These are phyloP conservation scores for Pammene fasciana DNA, from an alignment of 2,888 invertebrate genomes.

Conservation along the genomic window DNA sequence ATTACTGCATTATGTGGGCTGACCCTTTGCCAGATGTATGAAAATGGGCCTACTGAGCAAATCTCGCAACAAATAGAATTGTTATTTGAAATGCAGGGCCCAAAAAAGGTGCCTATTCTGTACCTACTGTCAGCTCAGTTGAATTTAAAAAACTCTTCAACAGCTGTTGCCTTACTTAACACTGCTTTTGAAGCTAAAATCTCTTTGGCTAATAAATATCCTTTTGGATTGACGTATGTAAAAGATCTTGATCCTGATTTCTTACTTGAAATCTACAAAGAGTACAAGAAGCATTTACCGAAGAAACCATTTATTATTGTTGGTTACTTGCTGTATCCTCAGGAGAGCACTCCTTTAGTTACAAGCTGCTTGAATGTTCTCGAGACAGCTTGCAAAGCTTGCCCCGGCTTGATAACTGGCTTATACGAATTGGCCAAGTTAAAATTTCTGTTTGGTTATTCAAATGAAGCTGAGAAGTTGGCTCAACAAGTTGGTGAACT, in stretches of 20 bases:
- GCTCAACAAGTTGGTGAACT: slow-evolving; percentile 89
- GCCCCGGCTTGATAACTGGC: slow-evolving; percentile 90
- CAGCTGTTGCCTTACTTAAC: slow-evolving; percentile 84
- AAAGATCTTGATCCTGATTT: slow-evolving; percentile 93
- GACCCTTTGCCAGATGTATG: slow-evolving; percentile 91
- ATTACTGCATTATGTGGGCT: slow-evolving; percentile 91
- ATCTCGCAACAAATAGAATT: slow-evolving; percentile 94
- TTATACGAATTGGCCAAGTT: slow-evolving; percentile 89
- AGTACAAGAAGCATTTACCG: slow-evolving; percentile 89
- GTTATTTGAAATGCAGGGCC: slow-evolving; percentile 89
- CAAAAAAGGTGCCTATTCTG: slow-evolving; percentile 86
- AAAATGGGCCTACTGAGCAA: slow-evolving; percentile 88
- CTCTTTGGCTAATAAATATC: slow-evolving; percentile 71
- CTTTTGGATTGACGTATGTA: slow-evolving; percentile 90
- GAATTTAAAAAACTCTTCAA: slow-evolving; percentile 77
- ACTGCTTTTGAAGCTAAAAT: slow-evolving; percentile 84
- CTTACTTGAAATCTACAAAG: slow-evolving; percentile 89
- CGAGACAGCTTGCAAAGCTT: slow-evolving; percentile 88
- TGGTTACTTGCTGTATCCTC: slow-evolving; percentile 70
- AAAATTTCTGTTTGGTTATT: slow-evolving; percentile 91
- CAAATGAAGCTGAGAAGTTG: slow-evolving; percentile 86
- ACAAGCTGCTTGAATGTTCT: slow-evolving; percentile 86
- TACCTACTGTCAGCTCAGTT: slow-evolving; percentile 87
- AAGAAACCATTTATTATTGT: slow-evolving; percentile 81
- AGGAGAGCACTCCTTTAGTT: slow-evolving; percentile 76